Base-by-base conservation (phyloP, 2,113 vertebrate species). In the Morone saxatilis region DNA sequence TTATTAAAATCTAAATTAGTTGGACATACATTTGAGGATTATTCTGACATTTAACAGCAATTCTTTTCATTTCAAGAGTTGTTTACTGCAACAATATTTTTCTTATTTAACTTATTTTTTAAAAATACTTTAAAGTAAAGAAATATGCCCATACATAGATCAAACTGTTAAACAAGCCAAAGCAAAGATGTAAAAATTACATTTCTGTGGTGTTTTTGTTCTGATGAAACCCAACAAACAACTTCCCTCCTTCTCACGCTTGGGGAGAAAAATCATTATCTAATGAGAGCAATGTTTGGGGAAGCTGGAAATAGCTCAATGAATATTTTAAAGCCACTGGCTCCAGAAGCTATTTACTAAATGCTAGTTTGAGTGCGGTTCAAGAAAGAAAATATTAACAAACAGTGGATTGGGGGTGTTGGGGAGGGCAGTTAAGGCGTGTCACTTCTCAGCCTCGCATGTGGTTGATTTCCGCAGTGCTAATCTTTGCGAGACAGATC, bases 401-500 rank as follows among this genome's bases (percentile, higher is more conserved):
- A 71, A 61, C 43, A 54, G 4, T 22, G 7, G 36, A 47, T 51
- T 11, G 51, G 16, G 68, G 4, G 48, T 17, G 4, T 7, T 36
- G n/a, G 43, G 36, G 22, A 48, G 20, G 4, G 8, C 17, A 31
- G 61, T 80, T 57, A 53, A 80, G 79, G 41, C 25, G 8, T 74
- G 86, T 84, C 83, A 67, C 78, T 90, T 85, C 51, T 70, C 41
- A 20, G 86, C 43, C 50, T 89, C 17, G 48, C 76, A 63, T 88
- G 72, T 16, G 78, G 80, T 88, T 89, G 79, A 91, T 81, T 89
- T 86, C 53, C 70, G 69, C 61, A 0, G 77, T 50, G 71, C 79
- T 95, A 93, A 92, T 93, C 91, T 93, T 84, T 56, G 85, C 72
- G 51, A 82, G 86, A 78, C 91, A 90, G 91, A 91, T 89, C 90